Percentiles rank a stretch among this genome's conserved stretches.
phyloP scores from a whole-genome alignment of 2,797 vertebrate genomes.

The Sebastes melanostomus region DNA sequence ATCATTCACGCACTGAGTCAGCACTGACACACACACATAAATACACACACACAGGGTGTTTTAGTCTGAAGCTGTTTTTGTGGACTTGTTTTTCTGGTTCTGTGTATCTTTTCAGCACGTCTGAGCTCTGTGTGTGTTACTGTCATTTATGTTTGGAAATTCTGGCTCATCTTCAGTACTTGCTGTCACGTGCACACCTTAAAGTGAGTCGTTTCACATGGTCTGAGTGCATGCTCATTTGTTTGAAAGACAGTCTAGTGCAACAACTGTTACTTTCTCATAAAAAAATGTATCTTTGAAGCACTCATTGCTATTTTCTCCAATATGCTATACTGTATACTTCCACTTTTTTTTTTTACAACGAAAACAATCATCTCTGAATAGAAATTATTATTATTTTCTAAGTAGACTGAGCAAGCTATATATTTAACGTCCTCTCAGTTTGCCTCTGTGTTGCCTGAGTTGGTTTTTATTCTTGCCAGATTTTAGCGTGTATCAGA shows the following conservation, averaged over 20 bases:
- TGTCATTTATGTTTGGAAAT: conserved; percentile 50
- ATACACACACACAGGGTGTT: conserved; percentile 56
- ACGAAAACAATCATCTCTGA: not conserved
- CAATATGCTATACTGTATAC: not conserved
- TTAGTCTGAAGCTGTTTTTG: conserved; percentile 73
- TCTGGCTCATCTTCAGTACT: conserved; percentile 14
- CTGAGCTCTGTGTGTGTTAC: conserved; percentile 40
- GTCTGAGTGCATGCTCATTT: not conserved
- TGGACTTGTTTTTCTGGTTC: conserved; percentile 82
- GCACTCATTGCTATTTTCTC: not conserved
- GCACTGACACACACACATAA: conserved; percentile 74
- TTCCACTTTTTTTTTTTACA: not conserved
- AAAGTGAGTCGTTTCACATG: not conserved
- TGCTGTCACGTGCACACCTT: conserved; percentile 26
- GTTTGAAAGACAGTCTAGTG: not conserved
- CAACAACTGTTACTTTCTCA: not conserved
- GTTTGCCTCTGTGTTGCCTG: not conserved
- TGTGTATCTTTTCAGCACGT: conserved; percentile 59
- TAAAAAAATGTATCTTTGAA: not conserved
- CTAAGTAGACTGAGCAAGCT: not conserved
- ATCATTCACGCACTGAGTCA: conserved; percentile 83
- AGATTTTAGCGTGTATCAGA: conserved; percentile 52
- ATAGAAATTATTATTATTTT: not conserved
- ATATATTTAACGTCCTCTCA: not conserved
- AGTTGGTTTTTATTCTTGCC: conserved; percentile 35